phyloP scores from a whole-genome alignment of 1,140 invertebrate genomes.

The Charaxes varanes region DNA sequence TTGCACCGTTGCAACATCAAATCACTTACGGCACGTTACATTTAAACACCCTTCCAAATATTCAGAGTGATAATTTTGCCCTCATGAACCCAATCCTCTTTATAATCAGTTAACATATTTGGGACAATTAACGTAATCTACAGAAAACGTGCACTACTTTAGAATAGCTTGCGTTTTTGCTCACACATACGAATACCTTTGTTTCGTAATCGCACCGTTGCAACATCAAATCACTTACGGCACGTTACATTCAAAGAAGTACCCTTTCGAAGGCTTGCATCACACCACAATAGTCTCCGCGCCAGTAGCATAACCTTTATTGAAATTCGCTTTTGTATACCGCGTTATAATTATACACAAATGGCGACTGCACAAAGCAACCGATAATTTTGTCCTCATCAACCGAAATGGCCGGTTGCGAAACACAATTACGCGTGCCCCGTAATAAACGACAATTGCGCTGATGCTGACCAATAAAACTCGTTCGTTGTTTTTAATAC shows the following conservation, averaged over 20 bases:
- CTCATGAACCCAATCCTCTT: too few species aligned
- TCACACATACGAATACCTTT: too few species aligned
- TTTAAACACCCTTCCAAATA: neutral
- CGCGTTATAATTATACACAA: constrained; percentile 26
- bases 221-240: neutral
- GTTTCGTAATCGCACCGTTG: neutral
- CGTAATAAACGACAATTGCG: too few species aligned
- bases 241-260: neutral
- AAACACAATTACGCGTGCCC: constrained; percentile 25
- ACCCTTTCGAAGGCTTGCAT: neutral
- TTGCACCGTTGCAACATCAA: neutral
- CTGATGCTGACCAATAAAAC: neutral
- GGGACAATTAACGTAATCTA: too few species aligned
- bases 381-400: constrained; percentile 44
- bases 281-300: constrained; percentile 1
- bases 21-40: neutral
- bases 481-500: neutral
- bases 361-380: constrained; percentile 28
- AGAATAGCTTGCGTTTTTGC: too few species aligned
- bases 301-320: constrained; percentile 15
- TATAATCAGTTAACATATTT: too few species aligned
- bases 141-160: too few species aligned
- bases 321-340: constrained; percentile 12
- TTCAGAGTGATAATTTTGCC: too few species aligned
- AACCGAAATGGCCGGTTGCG: constrained; percentile 27